A percentile compares a stretch with the other conserved stretches of the same genome.
Evolutionary conservation across 1,140 invertebrate species (phyloP).

Genomic region (Schmidtea mediterranea): DNA sequence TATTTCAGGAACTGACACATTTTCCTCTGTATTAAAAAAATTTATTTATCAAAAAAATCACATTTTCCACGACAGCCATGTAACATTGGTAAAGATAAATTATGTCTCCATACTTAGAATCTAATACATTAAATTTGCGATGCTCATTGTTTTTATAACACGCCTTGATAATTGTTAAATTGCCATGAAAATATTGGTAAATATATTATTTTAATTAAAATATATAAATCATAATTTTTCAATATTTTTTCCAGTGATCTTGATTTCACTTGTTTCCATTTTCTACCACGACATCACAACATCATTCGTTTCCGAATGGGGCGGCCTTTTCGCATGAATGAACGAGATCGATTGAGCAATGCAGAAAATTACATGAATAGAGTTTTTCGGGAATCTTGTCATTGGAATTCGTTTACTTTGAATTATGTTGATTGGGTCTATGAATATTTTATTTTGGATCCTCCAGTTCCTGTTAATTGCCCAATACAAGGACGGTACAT

Average conservation of each 20-base stretch:
- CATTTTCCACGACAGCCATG: too few relatives aligned
- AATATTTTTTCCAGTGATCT: conserved; percentile 49
- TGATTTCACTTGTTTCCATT: conserved; percentile 65
- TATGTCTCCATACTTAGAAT: too few relatives aligned
- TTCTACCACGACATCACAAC: conserved; percentile 84
- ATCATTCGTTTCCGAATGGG: conserved; percentile 70
- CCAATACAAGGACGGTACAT: conserved; percentile 81
- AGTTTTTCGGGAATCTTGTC: conserved; percentile 22
- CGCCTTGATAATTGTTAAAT: too few relatives aligned
- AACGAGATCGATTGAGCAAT: background rate
- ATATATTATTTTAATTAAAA: too few relatives aligned
- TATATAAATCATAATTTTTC: conserved; percentile 22
- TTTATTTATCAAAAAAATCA: too few relatives aligned
- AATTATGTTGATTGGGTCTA: conserved; percentile 15
- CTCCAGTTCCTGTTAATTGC: conserved; percentile 67
- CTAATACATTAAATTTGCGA: too few relatives aligned
- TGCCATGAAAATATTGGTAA: too few relatives aligned
- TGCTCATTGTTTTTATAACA: too few relatives aligned
- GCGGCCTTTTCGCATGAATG: conserved; percentile 18
- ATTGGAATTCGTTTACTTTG: conserved; percentile 23
- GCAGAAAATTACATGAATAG: conserved; percentile 13
- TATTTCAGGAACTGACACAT: too few relatives aligned
- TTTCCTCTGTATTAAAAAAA: too few relatives aligned
- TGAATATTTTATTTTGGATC: conserved; percentile 38
- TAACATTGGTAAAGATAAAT: too few relatives aligned